Percentiles rank a stretch among this genome's conserved stretches.
Conservation (phyloP, 2,113 vertebrate species). For the Alouatta palliata region DNA sequence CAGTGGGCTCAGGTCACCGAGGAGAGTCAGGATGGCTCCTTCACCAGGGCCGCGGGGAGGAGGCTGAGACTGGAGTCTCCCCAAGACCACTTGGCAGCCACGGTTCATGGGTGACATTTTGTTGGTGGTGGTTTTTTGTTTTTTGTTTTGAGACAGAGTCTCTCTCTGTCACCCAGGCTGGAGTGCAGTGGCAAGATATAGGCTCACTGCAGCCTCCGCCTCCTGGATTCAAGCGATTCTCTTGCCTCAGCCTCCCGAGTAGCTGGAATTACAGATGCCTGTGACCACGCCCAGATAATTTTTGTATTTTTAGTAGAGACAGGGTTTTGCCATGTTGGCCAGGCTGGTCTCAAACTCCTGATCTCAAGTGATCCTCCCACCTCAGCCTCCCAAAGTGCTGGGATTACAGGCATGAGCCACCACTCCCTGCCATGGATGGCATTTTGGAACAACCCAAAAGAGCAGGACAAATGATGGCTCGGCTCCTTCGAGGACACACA, state of each 20-base stretch:
- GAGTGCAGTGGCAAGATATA: background rate
- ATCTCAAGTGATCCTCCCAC: too few relatives aligned
- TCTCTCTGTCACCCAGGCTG: background rate
- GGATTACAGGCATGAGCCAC: too few relatives aligned
- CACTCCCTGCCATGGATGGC: accelerated
- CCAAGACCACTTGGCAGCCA: too few relatives aligned
- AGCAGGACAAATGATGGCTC: too few relatives aligned
- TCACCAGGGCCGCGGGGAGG: background rate
- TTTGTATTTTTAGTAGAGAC: background rate
- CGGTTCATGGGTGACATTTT: too few relatives aligned
- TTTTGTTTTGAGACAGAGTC: background rate
- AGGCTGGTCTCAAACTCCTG: too few relatives aligned
- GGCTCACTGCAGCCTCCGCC: background rate
- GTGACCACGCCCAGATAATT: background rate
- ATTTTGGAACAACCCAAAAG: too few relatives aligned
- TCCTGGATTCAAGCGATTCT: background rate
- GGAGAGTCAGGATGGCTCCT: background rate
- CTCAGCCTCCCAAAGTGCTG: too few relatives aligned
- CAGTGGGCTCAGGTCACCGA: background rate
- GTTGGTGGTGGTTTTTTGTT: too few relatives aligned
- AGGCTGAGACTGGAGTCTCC: too few relatives aligned
- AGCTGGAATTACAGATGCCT: background rate
- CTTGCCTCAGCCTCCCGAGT: background rate
- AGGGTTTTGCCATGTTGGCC: too few relatives aligned
- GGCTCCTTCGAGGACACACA: too few relatives aligned